These are phyloP conservation scores for Diachasmimorpha longicaudata DNA, from an alignment of 1,140 invertebrate genomes.

Conservation along the genomic window DNA sequence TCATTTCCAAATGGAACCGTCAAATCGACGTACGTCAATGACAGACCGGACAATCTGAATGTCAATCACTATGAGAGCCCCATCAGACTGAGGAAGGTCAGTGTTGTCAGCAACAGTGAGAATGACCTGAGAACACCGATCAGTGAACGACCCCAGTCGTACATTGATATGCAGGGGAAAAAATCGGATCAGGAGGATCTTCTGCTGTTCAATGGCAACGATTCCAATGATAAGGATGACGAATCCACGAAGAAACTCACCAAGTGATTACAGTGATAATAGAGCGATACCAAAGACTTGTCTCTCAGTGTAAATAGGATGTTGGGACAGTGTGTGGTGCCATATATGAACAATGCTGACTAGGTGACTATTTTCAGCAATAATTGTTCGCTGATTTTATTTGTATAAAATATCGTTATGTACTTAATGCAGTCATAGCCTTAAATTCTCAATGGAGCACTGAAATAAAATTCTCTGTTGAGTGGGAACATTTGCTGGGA, in stretches of 20 bases:
- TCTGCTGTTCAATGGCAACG: constrained; percentile 41
- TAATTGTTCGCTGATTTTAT: not conserved
- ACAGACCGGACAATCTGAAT: constrained; percentile 37
- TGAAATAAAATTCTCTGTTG: not conserved
- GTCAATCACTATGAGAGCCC: constrained; percentile 62
- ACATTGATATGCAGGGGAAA: constrained; percentile 62
- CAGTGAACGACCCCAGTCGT: constrained; percentile 58
- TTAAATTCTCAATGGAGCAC: not conserved
- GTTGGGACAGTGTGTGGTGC: not conserved
- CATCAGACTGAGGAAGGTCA: constrained; percentile 54
- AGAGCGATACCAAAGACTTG: not conserved
- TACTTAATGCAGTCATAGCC: not conserved
- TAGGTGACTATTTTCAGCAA: not conserved
- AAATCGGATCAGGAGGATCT: constrained; percentile 39
- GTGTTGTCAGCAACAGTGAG: constrained; percentile 51
- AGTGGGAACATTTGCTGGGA: not conserved
- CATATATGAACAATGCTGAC: not conserved
- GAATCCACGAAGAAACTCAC: constrained; percentile 13
- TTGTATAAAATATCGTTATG: not conserved
- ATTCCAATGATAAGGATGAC: constrained; percentile 22
- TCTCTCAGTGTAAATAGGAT: not conserved
- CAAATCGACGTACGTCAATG: constrained; percentile 52
- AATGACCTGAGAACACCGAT: constrained; percentile 53
- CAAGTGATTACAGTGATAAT: constrained; percentile 16
- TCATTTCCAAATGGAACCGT: constrained; percentile 37